Conservation (phyloP, 2,113 vertebrate genomes). For the Cavia aperea region DNA sequence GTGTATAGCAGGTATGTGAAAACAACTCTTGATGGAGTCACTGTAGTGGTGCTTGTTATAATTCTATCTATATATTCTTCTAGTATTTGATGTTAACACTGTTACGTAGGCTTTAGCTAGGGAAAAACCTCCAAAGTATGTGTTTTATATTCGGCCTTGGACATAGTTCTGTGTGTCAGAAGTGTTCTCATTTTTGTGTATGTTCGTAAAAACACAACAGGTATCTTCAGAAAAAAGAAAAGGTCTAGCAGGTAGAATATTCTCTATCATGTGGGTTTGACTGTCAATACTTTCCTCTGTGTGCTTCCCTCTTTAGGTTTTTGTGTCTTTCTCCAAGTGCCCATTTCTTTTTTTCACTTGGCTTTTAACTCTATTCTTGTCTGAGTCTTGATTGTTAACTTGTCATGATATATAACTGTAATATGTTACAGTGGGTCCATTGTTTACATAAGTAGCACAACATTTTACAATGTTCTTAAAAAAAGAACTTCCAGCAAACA, state of each 20-base stretch:
- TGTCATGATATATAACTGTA: not conserved
- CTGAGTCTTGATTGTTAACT: not conserved
- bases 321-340: not conserved
- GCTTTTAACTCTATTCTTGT: not conserved
- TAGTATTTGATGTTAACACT: not conserved
- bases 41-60: not conserved
- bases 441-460: not conserved
- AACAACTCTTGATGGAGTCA: accelerated
- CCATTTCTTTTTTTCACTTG: not conserved
- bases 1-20: not conserved
- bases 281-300: not conserved
- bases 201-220: not conserved
- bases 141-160: not conserved
- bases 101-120: not conserved
- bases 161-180: not conserved
- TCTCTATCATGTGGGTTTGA: not conserved
- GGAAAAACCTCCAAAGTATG: not conserved
- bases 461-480: constrained; percentile 23
- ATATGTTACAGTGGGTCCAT: not conserved
- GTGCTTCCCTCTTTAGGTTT: not conserved
- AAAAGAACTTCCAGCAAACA: not conserved
- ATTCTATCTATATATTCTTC: not conserved
- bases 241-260: not conserved
- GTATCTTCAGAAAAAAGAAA: not conserved
- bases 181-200: not conserved